Percentiles rank a stretch among this genome's conserved stretches.
Evolutionary conservation across 2,797 vertebrate genomes (phyloP).

Genomic region (Gymnodraco acuticeps): DNA sequence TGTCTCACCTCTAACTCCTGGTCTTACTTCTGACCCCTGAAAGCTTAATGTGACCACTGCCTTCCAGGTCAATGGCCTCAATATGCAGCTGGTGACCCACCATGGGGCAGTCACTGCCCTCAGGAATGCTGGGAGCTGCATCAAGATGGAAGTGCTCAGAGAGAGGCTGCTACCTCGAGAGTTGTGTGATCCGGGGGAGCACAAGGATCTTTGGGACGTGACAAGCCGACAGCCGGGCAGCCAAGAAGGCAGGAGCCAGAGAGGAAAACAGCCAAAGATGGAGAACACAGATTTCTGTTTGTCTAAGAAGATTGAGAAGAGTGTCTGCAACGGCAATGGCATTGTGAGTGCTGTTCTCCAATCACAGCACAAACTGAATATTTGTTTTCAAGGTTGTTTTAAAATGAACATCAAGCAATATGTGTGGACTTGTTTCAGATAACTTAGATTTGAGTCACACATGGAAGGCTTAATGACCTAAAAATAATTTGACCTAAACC

Average conservation of each 20-base stretch:
- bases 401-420: not conserved
- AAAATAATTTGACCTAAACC: no score
- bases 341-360: constrained; percentile 68
- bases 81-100: constrained; percentile 81
- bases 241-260: constrained; percentile 2
- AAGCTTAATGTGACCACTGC: constrained; percentile 28
- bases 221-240: constrained; percentile 36
- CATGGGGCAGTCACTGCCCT: constrained; percentile 82
- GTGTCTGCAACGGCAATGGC: constrained; percentile 81
- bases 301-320: constrained; percentile 63
- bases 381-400: constrained; percentile 2
- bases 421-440: no score
- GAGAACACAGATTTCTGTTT: constrained; percentile 35
- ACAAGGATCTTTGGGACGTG: constrained; percentile 23
- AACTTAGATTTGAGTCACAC: no score
- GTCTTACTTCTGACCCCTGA: constrained; percentile 29
- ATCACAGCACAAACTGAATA: constrained; percentile 8
- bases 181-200: constrained; percentile 4
- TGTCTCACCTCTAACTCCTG: constrained; percentile 27
- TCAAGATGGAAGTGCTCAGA: constrained; percentile 83
- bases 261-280: constrained; percentile 23
- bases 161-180: constrained; percentile 57
- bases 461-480: no score
- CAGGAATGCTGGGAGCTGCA: constrained; percentile 83
- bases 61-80: constrained; percentile 82